Percentiles rank a stretch among this genome's conserved stretches.
Conservation (phyloP, 2,797 vertebrate species). For the Hipposideros larvatus region DNA sequence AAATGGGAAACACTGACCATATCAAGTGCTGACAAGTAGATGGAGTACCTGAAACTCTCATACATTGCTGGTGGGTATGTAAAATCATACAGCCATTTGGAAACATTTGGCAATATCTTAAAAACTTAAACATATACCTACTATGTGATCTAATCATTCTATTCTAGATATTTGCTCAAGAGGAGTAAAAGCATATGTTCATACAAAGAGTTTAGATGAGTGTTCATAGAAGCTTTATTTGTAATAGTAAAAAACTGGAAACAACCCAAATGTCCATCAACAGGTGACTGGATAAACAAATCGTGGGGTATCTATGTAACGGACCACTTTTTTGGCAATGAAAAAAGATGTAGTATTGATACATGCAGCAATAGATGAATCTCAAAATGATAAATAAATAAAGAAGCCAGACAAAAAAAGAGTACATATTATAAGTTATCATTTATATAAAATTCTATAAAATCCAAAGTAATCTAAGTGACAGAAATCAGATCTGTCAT, state of each 20-base stretch:
- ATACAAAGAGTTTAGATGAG: neutral
- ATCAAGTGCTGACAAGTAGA: neutral
- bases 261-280: neutral
- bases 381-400: neutral
- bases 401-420: neutral
- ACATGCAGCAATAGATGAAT: neutral
- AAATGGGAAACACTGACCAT: neutral
- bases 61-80: neutral
- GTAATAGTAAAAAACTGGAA: neutral
- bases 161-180: neutral
- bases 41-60: neutral
- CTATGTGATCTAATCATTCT: neutral
- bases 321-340: neutral
- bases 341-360: neutral
- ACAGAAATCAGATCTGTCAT: neutral
- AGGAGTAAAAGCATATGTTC: neutral
- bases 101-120: neutral
- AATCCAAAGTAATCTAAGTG: neutral
- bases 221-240: neutral
- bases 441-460: neutral
- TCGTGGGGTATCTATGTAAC: neutral
- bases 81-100: neutral
- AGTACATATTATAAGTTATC: neutral
- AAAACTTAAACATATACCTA: neutral
- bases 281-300: neutral